Base-by-base conservation (phyloP, 2,888 invertebrate genomes). In the Acanthococcus lagerstroemiae region DNA sequence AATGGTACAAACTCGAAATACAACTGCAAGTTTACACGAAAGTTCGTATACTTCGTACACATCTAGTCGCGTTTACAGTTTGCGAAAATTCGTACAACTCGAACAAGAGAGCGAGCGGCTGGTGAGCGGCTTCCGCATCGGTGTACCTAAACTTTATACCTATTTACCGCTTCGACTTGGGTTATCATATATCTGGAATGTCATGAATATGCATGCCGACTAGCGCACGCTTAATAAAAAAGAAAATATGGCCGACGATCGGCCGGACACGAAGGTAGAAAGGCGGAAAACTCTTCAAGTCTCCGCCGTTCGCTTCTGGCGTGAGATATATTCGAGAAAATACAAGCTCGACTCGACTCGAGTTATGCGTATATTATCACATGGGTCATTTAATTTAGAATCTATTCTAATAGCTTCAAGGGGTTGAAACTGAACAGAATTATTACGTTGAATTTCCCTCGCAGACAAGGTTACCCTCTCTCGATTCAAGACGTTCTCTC, bases 341-440 rank as follows among this genome's bases (percentile, higher is more conserved):
- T 9, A n/a, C 37, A 37, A 7, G 15, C 3, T 7, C 21, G 44
- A 22, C 27, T 19, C 19, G 56, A 7, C 12, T 30, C 12, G 44
- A 58, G 58, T 58, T 58, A 58, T 58, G 58, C 58, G 58, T 58
- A 58, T 46, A 57, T 57, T 57, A 58, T 58, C 58, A 58, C 58
- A 58, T 58, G 58, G 58, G 58, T 58, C 58, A 58, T 58, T 58
- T 58, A 58, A 58, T 58, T 58, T 58, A 58, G 46, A 58, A 58
- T 58, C 58, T 58, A 58, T 58, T 58, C 58, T 58, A 58, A 58
- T 58, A 46, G 58, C 19, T 58, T 58, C 58, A 46, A 58, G 58
- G 58, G 58, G 58, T 46, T 58, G 58, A 44, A 57, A 57, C 57
- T 57, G 44, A 30, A 24, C 57, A 44, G 57, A 37, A 57, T 57